Evolutionary conservation across 2,797 vertebrate genomes (phyloP), one percentile per base, ranked within the genome.

Genomic region (Rachycentron canadum): DNA sequence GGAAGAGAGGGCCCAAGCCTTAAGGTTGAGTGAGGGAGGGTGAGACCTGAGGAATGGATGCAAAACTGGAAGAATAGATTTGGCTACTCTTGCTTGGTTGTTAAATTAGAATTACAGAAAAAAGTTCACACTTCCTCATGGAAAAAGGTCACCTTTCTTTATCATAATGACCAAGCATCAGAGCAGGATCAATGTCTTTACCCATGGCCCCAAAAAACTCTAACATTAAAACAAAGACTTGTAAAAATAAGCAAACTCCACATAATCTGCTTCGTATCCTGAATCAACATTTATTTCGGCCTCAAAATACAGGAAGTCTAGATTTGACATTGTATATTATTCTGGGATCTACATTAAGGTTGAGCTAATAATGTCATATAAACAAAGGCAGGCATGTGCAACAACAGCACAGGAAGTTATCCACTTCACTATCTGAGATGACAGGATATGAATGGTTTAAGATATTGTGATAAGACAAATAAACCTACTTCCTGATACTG

Each of bases 211-310:
- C 53, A 40, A 76, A 66, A 63, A 6, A 47, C 7, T 7, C 32
- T 12, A 45, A 49, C 23, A 56, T 9, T 21, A 23, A 76, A 81
- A 84, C 73, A 78, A 75, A 69, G 62, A 69, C 43, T n/a, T 23
- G 34, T 16, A 53, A 73, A 79, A 13, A 80, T 25, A 58, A 77
- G 5, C 4, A 79, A 84, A 84, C 28, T 59, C 59, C 47, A 14
- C 52, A 62, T 36, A 47, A 72, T 41, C 59, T 47, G 21, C 25
- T 16, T 80, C 79, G 61, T 75, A 58, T 72, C 88, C 70, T 76
- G 40, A 82, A 78, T 75, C 69, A 87, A 90, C 86, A 78, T 92
- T 93, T 93, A 93, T 91, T 89, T 83, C 69, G 69, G 55, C 76
- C n/a, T 84, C 49, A 71, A 58, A 83, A 85, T 59, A 84, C 73